Evolutionary conservation across 2,797 vertebrate species (phyloP), one percentile per base, ranked within the genome.

Genomic region (Eupleurogrammus muticus): DNA sequence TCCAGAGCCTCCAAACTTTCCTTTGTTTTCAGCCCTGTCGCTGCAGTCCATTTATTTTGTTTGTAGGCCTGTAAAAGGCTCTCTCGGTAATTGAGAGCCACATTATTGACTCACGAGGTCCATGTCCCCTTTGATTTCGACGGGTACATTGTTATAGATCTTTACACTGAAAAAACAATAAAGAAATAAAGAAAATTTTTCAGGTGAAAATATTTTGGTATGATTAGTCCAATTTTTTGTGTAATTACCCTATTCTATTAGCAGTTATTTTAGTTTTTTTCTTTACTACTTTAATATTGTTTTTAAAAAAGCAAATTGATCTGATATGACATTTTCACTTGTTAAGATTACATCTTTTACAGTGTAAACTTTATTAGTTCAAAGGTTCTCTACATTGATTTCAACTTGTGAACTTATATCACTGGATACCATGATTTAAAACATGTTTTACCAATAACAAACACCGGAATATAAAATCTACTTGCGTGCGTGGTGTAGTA

Each of bases 1-100:
- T 89, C 79, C 89, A 92, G 89, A 89, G 32, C 49, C 75, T 83
- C 52, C 50, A 70, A 70, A 58, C 79, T 65, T 81, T 63, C 65
- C 70, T 86, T 83, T 79, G 75, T 86, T 85, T 80, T 65, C 55
- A 54, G 23, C 42, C 23, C 9, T 52, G 14, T 59, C 56, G 54
- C 53, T 67, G 53, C 58, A 74, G 51, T 35, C n/a, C 16, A 12
- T 76, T 84, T 81, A 11, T 12, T 77, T 70, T 66, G 17, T 72
- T 51, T 54, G 65, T 42, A 48, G 42, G 56, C 50, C 61, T 44
- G 55, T 17, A 44, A 72, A 71, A n/a, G 13, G n/a, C 12, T 50
- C 28, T 28, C 2, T 17, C 6, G 9, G 48, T 35, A 10, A 74
- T 76, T 48, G 81, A 49, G 81, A 55, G 9, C 73, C 59, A 48